Conservation (phyloP, 2,888 invertebrate genomes). For the Pollenia angustigena region DNA sequence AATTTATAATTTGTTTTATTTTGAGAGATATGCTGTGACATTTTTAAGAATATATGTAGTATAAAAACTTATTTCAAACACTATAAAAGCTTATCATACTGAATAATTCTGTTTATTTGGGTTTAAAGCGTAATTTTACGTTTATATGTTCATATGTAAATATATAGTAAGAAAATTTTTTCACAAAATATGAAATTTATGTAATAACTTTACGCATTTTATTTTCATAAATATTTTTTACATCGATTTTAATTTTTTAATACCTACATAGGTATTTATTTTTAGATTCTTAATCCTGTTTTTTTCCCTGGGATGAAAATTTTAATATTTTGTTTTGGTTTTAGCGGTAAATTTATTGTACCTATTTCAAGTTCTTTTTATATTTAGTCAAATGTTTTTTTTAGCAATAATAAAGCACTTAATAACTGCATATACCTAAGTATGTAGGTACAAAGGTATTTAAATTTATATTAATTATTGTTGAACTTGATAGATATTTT, state of each 20-base stretch:
- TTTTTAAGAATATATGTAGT: neutral
- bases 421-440: constrained; percentile 4
- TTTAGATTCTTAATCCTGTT: constrained; percentile 5
- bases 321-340: neutral
- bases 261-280: no score
- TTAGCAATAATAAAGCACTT: constrained; percentile 49
- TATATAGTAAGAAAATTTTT: neutral
- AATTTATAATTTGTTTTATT: no score
- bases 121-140: constrained; percentile 13
- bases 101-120: neutral
- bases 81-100: neutral
- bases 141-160: neutral
- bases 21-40: no score
- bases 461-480: neutral
- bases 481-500: neutral
- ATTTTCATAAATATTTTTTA: constrained; percentile 4
- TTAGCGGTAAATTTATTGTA: neutral
- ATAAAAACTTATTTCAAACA: neutral
- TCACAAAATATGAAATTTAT: constrained; percentile 36
- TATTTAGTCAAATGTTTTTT: neutral
- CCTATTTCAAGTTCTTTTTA: constrained; percentile 18
- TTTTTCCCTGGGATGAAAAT: neutral
- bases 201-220: constrained; percentile 13
- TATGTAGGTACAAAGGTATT: neutral
- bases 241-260: constrained; percentile 18